phyloP scores from a whole-genome alignment of 2,113 vertebrate genomes.

The Delphinus delphis region DNA sequence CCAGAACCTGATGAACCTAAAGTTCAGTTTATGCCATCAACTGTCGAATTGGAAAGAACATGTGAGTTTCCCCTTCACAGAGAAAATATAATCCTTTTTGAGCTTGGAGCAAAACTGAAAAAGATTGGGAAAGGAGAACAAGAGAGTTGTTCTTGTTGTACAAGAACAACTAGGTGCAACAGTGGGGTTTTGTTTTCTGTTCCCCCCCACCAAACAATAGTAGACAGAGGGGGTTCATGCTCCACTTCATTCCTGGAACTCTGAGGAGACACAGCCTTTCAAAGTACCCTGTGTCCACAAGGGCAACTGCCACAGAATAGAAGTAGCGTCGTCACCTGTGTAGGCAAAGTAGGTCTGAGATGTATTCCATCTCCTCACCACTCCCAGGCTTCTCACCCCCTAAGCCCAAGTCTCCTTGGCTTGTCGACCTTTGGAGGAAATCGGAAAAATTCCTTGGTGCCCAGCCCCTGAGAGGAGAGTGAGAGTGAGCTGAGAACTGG shows the following conservation, averaged over 20 bases:
- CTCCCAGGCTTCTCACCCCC: neutral
- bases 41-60: conserved; percentile 16
- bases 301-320: neutral
- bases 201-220: neutral
- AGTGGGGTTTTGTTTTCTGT: neutral
- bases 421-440: neutral
- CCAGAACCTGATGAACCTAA: neutral
- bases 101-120: neutral
- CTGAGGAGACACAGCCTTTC: conserved; percentile 1
- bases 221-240: neutral
- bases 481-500: neutral
- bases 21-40: conserved; percentile 12
- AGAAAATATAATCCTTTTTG: neutral
- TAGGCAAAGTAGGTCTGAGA: neutral
- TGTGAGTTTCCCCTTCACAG: neutral
- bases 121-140: neutral
- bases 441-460: neutral
- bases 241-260: neutral
- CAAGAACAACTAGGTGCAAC: neutral
- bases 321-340: neutral
- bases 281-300: neutral
- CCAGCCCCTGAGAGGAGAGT: neutral
- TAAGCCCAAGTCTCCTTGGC: neutral
- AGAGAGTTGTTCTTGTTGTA: neutral
- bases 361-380: neutral